Conservation (phyloP, 2,113 vertebrate species). For the Andinoacara biseriatus region DNA sequence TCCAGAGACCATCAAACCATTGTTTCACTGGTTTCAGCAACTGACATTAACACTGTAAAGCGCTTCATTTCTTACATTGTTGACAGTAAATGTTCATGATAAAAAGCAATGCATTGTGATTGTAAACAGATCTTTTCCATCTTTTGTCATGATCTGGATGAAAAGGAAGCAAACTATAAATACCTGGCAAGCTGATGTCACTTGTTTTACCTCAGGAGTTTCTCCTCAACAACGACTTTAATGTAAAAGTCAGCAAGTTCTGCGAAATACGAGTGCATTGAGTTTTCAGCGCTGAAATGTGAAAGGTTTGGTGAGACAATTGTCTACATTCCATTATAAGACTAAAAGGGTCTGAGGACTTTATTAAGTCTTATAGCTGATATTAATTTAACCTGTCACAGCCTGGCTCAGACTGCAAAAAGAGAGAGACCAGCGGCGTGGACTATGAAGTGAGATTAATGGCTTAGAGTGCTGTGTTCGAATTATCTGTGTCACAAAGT, state of each 20-base stretch:
- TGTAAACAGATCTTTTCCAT: neutral
- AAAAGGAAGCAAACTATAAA: neutral
- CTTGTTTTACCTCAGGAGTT: neutral
- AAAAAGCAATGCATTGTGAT: neutral
- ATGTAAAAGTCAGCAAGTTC: neutral
- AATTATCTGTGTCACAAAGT: too few species aligned
- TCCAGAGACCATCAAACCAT: too few species aligned
- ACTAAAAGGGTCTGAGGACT: neutral
- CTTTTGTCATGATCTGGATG: neutral
- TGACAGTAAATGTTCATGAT: neutral
- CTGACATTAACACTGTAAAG: neutral
- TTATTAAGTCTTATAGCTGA: neutral
- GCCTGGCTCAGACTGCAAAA: too few species aligned
- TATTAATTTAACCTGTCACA: neutral
- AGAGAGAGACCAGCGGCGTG: too few species aligned
- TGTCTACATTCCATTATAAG: neutral
- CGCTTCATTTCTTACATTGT: neutral
- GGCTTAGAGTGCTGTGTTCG: too few species aligned
- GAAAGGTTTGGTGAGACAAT: neutral
- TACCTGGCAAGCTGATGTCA: neutral
- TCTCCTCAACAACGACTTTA: neutral
- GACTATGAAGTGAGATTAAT: too few species aligned
- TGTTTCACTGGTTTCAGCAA: too few species aligned
- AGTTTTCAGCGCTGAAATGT: neutral
- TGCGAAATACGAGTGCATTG: neutral